Conservation (phyloP, 2,113 vertebrate species). For the Xenus cinereus region DNA sequence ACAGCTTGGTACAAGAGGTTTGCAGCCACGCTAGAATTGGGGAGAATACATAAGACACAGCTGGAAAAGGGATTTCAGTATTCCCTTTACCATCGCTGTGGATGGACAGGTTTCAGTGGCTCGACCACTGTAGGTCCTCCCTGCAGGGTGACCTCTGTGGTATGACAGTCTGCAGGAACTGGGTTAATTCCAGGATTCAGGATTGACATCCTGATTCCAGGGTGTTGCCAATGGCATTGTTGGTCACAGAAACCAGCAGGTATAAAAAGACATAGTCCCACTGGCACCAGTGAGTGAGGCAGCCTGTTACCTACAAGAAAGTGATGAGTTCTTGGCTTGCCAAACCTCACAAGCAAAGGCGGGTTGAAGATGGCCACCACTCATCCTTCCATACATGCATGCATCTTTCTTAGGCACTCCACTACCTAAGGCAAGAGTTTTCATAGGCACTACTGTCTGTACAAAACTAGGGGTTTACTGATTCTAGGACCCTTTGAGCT, state of each 20-base stretch:
- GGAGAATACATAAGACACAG: background rate
- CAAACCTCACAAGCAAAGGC: background rate
- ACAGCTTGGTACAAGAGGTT: background rate
- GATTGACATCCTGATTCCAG: too few relatives aligned
- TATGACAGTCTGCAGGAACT: background rate
- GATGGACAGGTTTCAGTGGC: background rate
- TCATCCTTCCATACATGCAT: background rate
- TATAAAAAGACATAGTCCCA: background rate
- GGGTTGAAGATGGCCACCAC: background rate
- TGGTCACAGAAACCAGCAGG: background rate
- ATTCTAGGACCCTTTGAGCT: background rate
- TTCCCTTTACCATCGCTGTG: background rate
- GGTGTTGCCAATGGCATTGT: background rate
- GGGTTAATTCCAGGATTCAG: background rate
- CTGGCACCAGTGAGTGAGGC: background rate
- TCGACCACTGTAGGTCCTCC: background rate
- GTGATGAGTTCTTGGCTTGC: background rate
- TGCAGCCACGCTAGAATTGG: background rate
- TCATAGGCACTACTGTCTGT: background rate
- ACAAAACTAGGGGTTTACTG: background rate
- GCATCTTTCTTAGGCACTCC: background rate
- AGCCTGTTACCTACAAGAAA: background rate
- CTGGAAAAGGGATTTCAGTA: background rate
- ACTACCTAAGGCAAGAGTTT: background rate
- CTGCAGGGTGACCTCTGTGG: background rate